These are phyloP conservation scores for Anguilla megastoma DNA, from an alignment of 2,797 vertebrate species.

Conservation along the genomic window DNA sequence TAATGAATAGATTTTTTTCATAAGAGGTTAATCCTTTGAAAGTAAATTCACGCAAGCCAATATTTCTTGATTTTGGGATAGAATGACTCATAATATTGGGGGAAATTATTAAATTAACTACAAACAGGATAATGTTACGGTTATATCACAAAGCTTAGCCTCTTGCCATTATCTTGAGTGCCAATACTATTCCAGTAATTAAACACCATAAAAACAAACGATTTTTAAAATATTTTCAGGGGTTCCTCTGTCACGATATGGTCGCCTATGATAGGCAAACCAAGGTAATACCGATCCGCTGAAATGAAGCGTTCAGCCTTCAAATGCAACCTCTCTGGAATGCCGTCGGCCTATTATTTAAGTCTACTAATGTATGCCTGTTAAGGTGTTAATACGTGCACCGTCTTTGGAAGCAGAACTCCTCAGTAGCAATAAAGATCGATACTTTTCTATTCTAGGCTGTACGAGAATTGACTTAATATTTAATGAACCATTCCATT, in stretches of 20 bases:
- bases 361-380: too few relatives aligned
- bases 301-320: background rate
- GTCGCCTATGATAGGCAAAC: background rate
- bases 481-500: too few relatives aligned
- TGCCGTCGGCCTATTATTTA: too few relatives aligned
- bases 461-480: too few relatives aligned
- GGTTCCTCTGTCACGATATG: background rate
- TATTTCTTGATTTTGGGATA: background rate
- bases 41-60: background rate
- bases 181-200: background rate
- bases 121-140: background rate
- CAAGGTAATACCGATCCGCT: background rate
- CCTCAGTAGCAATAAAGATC: too few relatives aligned
- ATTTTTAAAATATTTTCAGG: too few relatives aligned
- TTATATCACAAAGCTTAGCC: background rate
- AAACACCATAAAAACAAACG: background rate
- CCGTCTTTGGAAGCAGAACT: too few relatives aligned
- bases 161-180: background rate
- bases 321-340: background rate
- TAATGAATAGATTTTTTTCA: background rate
- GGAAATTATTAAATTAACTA: background rate
- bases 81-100: background rate
- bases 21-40: background rate
- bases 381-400: too few relatives aligned
- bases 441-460: too few relatives aligned